Evolutionary conservation across 2,888 invertebrate genomes (phyloP), one percentile per base, ranked within the genome.

Genomic region (Conus canariensis): DNA sequence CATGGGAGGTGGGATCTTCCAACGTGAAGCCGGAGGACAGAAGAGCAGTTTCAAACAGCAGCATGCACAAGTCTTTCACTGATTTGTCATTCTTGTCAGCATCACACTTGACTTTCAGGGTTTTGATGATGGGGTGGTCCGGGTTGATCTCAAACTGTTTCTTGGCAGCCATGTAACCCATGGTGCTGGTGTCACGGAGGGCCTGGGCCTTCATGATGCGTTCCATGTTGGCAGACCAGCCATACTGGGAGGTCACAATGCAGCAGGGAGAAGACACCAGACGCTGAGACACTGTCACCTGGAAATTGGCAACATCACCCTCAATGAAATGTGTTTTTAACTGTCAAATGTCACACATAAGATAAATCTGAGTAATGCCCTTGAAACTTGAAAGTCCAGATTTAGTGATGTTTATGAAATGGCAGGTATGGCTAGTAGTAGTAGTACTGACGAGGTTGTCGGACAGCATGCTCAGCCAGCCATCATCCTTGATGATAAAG

Each of bases 151-250:
- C 99, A 77, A 99, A 97, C 95, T 99, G 99, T 97, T 99, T 99
- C 97, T 99, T 99, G 93, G 99, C 99, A 1, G 99, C 98, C 99
- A 99, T 99, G 97, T 99, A 99, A 77, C 99, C 99, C 99, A 99
- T 99, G 92, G 99, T 99, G n/a, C 98, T 98, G 0, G 99, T 98
- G 96, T 99, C 99, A 64, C 99, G 97, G 22, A 99, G 97, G 80
- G 99, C 99, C 96, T 99, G 99, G 0, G 99, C 99, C 97, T 99
- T 99, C 99, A 99, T 99, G 97, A 99, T 99, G 91, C 99, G 98
- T 96, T 99, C 99, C 99, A 99, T 99, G 97, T 99, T 99, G 0
- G 99, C 99, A 0, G 99, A 98, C 99, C 99, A 99, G 87, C 99
- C 99, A 95, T 99, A 99, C 96, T 99, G 99, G 0, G 99, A 98